These are phyloP conservation scores for Otus sunia DNA, from an alignment of 2,113 vertebrate species.

Conservation along the genomic window DNA sequence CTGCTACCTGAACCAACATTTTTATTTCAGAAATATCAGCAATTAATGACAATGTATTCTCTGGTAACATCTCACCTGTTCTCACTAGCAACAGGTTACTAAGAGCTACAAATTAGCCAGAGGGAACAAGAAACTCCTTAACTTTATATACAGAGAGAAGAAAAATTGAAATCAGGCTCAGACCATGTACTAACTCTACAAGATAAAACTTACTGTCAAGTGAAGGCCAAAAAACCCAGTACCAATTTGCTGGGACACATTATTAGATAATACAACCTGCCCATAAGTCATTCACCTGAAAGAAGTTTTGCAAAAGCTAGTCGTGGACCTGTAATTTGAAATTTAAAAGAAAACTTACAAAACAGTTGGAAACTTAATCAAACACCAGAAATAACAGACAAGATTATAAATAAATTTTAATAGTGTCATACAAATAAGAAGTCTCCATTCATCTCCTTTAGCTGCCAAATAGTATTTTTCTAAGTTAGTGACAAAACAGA, in stretches of 20 bases:
- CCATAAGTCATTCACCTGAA: slow-evolving; percentile 75
- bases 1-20: fast-evolving
- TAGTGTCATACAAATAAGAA: not conserved
- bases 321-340: slow-evolving; percentile 71
- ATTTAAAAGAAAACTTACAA: slow-evolving; percentile 65
- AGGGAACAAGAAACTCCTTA: not conserved
- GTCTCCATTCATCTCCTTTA: not conserved
- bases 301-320: slow-evolving; percentile 80
- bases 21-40: not conserved
- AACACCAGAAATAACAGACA: not conserved
- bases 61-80: not conserved
- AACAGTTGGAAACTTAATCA: not conserved
- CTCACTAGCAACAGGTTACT: not conserved
- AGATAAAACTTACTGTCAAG: not conserved
- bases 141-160: not conserved
- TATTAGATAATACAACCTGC: not conserved
- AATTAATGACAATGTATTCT: not conserved
- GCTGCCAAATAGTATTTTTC: not conserved
- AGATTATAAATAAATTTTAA: not conserved
- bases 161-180: not conserved
- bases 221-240: not conserved
- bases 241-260: not conserved
- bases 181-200: not conserved
- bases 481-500: not conserved
- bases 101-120: not conserved